Base-by-base conservation (phyloP, 2,888 invertebrate species). In the Ophion costatus region DNA sequence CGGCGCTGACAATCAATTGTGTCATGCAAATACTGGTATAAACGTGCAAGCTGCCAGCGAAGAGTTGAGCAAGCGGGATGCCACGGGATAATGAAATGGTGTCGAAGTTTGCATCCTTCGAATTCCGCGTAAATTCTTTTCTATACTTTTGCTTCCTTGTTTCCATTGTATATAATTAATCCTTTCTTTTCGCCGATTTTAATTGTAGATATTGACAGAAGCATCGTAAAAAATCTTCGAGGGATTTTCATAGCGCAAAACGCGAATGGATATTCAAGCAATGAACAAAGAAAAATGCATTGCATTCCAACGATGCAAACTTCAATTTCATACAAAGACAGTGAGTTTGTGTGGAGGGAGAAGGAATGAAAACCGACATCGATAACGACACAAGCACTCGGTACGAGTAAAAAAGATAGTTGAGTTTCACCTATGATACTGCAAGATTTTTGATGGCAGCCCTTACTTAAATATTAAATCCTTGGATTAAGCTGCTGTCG, bases 401-500 rank as follows among this genome's bases (percentile, higher is more conserved):
- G 86, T 86, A 88, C 86, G 88, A 90, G 17, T 51, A 85, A 89
- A 89, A 77, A 83, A 85, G 85, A 81, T 83, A 67, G 88, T 91
- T 90, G 88, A 90, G 86, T 91, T 91, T 94, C 93, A 94, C 93
- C 93, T 93, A 93, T 92, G 85, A 86, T 91, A 92, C 92, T 92
- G 92, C 92, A 90, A 91, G 90, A 90, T 91, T 91, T 64, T 91
- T 90, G 92, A 90, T 88, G 92, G 90, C 91, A 92, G 92, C 90
- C 91, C 89, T 91, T 91, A 91, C 88, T 92, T 91, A 92, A 92
- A 78, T 64, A 90, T 90, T 90, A 92, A 92, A 88, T 93, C 93
- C 93, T 87, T 91, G 89, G 92, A 91, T 93, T 92, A 93, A 92
- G 93, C 93, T 90, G 92, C 93, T 93, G 93, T 92, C 93, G 92